Conservation (phyloP, 2,797 vertebrate genomes). For the Sylvilagus floridanus region DNA sequence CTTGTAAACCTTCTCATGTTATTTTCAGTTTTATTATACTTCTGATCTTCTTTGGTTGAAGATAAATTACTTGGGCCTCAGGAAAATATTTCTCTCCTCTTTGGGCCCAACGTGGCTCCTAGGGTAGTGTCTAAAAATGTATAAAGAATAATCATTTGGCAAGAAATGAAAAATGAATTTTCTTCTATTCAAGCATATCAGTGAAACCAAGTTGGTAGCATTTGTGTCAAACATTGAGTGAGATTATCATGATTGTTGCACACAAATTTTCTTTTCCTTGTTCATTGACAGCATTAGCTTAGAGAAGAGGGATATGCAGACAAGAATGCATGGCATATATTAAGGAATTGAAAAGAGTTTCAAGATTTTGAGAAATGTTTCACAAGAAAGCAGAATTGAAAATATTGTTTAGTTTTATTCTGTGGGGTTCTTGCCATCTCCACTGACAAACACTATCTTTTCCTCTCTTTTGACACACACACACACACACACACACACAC, state of each 20-base stretch:
- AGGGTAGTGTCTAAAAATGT: neutral
- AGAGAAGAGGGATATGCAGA: slow-evolving; percentile 72
- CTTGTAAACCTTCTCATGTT: neutral
- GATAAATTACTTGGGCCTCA: neutral
- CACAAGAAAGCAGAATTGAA: slow-evolving; percentile 73
- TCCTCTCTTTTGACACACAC: neutral
- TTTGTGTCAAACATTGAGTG: slow-evolving; percentile 12
- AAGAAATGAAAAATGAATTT: neutral
- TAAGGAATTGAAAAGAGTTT: slow-evolving; percentile 67
- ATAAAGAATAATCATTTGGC: neutral
- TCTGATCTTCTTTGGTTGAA: neutral
- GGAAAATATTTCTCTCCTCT: neutral
- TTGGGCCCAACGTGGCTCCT: neutral
- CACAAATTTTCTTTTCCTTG: neutral
- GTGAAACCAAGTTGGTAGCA: neutral
- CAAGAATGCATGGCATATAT: slow-evolving; percentile 66
- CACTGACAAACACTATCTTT: slow-evolving; percentile 78
- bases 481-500: too few species aligned
- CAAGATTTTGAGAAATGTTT: slow-evolving; percentile 70
- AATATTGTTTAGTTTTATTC: slow-evolving; percentile 83
- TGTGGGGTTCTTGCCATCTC: slow-evolving; percentile 77
- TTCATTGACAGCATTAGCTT: slow-evolving; percentile 65
- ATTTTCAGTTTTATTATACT: neutral
- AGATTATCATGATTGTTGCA: neutral
- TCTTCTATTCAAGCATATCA: neutral